Percentiles rank a stretch among this genome's conserved stretches.
These are phyloP conservation scores for Chrysolina americana DNA, from an alignment of 2,888 invertebrate genomes.

Conservation along the genomic window DNA sequence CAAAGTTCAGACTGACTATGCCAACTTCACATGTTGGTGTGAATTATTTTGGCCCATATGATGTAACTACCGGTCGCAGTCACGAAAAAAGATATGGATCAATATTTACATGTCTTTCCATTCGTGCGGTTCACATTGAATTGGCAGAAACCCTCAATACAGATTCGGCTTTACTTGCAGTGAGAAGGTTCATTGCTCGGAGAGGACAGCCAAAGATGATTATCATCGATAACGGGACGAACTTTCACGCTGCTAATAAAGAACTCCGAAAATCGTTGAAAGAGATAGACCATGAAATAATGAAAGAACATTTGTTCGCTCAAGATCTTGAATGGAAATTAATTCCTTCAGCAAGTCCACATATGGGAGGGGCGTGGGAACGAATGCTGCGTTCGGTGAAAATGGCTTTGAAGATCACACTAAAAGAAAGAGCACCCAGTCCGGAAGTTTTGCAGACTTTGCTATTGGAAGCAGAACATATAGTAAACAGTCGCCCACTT, in stretches of 20 bases:
- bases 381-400: not conserved
- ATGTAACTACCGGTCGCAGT: not conserved
- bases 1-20: not conserved
- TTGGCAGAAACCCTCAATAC: not conserved
- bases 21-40: not conserved
- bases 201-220: conserved; percentile 2
- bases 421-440: not conserved
- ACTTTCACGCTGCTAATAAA: not conserved
- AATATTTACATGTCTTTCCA: conserved; percentile 5
- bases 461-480: no score
- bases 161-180: not conserved
- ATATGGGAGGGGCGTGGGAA: not conserved
- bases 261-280: not conserved
- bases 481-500: no score
- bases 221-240: not conserved
- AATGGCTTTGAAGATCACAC: not conserved
- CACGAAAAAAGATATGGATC: not conserved
- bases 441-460: not conserved
- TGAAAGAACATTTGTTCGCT: not conserved
- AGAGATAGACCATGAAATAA: not conserved
- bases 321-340: not conserved
- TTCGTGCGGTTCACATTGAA: not conserved
- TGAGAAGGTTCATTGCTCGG: not conserved
- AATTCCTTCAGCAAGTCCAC: not conserved
- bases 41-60: not conserved